Percentiles rank a stretch among this genome's conserved stretches.
Evolutionary conservation across 2,113 vertebrate genomes (phyloP).

Genomic region (Thomomys bottae): DNA sequence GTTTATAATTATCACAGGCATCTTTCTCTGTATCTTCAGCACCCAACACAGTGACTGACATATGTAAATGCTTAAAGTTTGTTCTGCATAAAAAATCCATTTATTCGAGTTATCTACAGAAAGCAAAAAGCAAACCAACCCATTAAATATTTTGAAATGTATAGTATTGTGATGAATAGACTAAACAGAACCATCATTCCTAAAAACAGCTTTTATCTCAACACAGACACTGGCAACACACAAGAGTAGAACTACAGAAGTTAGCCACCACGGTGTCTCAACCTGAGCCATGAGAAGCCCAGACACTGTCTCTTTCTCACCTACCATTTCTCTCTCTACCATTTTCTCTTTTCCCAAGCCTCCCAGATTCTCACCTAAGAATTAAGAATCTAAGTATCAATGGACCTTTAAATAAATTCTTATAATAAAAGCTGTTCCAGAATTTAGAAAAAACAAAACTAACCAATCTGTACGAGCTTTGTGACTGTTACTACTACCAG

Average conservation of each 20-base stretch:
- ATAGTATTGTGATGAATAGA: neutral
- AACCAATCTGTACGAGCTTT: neutral
- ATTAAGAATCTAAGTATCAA: neutral
- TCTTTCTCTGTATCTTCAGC: conserved; percentile 8
- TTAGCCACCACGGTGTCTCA: neutral
- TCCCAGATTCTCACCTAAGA: neutral
- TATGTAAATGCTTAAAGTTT: neutral
- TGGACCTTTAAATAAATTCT: neutral
- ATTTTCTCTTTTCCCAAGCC: neutral
- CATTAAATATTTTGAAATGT: neutral
- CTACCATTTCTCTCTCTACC: neutral
- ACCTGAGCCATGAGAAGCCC: neutral
- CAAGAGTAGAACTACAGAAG: neutral
- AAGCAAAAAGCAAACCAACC: neutral
- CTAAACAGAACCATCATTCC: neutral
- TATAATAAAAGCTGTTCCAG: neutral
- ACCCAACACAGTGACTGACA: neutral
- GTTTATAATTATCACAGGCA: conserved; percentile 21
- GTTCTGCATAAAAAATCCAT: neutral
- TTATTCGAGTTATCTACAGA: neutral
- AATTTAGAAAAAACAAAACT: neutral
- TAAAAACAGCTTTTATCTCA: neutral
- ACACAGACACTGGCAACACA: neutral
- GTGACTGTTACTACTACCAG: neutral
- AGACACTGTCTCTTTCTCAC: neutral